A percentile compares a stretch with the other conserved stretches of the same genome.
Evolutionary conservation across 2,113 vertebrate species (phyloP).

Genomic region (rabbit (Oryctolagus cuniculus)): mOryCun1.1 NC_091442.1:27533501-27534000

Average conservation of each 20-base stretch:
- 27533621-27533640: neutral
- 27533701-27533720: neutral
- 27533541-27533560: neutral
- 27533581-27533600: neutral
- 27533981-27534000: neutral
- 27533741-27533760: fast-evolving
- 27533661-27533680: neutral
- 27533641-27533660: neutral
- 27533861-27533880: too few species aligned
- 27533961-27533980: neutral
- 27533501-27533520: neutral
- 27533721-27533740: neutral
- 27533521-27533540: neutral
- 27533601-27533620: neutral
- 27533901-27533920: neutral
- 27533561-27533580: neutral
- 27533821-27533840: neutral
- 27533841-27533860: neutral
- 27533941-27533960: neutral
- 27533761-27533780: fast-evolving
- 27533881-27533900: fast-evolving
- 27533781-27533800: neutral
- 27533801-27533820: neutral
- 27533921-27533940: neutral
- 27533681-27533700: neutral